Conservation (phyloP, 2,113 vertebrate genomes). For the Amphiprion percula region DNA sequence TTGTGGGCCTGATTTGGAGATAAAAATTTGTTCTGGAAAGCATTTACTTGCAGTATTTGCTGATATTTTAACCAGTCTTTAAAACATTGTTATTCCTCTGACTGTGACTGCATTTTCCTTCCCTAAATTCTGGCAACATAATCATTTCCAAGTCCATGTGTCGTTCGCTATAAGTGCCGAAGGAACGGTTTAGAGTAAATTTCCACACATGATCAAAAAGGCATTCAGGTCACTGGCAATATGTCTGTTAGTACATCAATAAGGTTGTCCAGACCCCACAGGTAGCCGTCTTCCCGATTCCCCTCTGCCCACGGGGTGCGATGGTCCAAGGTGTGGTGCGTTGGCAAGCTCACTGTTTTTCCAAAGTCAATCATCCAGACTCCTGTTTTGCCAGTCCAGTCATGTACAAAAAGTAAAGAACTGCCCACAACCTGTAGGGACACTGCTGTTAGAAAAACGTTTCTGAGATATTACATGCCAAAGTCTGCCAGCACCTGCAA, state of each 20-base stretch:
- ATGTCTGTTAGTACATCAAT: slow-evolving; percentile 83
- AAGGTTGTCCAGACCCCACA: slow-evolving; percentile 92
- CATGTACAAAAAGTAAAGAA: slow-evolving; percentile 90
- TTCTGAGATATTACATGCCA: too few species aligned
- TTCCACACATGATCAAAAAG: background rate
- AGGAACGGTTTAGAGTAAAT: slow-evolving; percentile 11
- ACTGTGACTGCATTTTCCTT: background rate
- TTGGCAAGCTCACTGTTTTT: slow-evolving; percentile 85
- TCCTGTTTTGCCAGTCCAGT: slow-evolving; percentile 84
- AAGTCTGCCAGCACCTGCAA: background rate
- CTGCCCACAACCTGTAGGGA: slow-evolving; percentile 89
- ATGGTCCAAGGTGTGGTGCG: slow-evolving; percentile 85
- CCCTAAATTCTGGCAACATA: background rate
- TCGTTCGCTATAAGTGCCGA: background rate
- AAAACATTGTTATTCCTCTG: background rate
- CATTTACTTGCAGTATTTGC: background rate
- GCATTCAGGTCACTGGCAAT: slow-evolving; percentile 53
- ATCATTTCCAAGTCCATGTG: slow-evolving; percentile 7
- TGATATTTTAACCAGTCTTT: background rate
- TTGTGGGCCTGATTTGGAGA: background rate
- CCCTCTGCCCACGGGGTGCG: slow-evolving; percentile 89
- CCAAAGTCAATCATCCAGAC: slow-evolving; percentile 95
- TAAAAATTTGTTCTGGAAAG: slow-evolving; percentile 8
- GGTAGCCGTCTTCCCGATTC: slow-evolving; percentile 90
- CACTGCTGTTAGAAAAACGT: background rate